Base-by-base conservation (phyloP, 2,797 vertebrate genomes). In the Bradypodion ventrale region DNA sequence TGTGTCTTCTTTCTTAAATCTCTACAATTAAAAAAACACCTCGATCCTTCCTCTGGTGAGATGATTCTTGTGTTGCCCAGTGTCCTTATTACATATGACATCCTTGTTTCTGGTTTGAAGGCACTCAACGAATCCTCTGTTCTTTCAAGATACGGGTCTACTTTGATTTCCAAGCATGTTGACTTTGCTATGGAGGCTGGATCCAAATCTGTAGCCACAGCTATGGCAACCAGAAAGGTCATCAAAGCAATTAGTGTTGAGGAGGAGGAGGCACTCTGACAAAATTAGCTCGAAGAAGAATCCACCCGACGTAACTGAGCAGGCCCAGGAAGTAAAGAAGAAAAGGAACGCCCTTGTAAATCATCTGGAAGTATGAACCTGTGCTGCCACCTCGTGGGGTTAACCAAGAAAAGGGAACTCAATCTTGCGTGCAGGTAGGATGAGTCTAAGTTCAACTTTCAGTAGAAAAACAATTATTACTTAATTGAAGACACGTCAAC, bases 321-420 rank as follows among this genome's bases (percentile, higher is more conserved):
- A 23, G 8, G 70, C 29, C 42, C 13, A 4, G 1, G 42, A 9
- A 6, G 0, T 25, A 63, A 40, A 15, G 29, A 0, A n/a, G 42
- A 27, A 2, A 40, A 13, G 62, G 63, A 66, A 35, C 42, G 21
- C 40, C 46, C 46, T 80, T 32, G 1, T 56, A 56, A 80, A 80
- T 69, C 44, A 70, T 29, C 13, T 2, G 9, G 72, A 75, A 35
- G 60, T 44, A 62, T 5, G 46, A 32, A n/a, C 40, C 37, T 83
- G 16, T 63, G 83, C 83, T 84, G 83, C 83, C 83, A 62, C 65
- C 68, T 72, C 40, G 83, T 52, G 68, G 75, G 29, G 37, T 25
- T 49, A 3, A 25, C 32, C 1, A 9, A 76, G 69, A 19, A 15
- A 73, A n/a, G 44, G 32, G 44, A 8, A 6, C 23, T 15, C 29